A percentile compares a stretch with the other conserved stretches of the same genome.
These are phyloP conservation scores for Plectrocnemia conspersa DNA, from an alignment of 1,140 invertebrate species.

Conservation along the genomic window DNA sequence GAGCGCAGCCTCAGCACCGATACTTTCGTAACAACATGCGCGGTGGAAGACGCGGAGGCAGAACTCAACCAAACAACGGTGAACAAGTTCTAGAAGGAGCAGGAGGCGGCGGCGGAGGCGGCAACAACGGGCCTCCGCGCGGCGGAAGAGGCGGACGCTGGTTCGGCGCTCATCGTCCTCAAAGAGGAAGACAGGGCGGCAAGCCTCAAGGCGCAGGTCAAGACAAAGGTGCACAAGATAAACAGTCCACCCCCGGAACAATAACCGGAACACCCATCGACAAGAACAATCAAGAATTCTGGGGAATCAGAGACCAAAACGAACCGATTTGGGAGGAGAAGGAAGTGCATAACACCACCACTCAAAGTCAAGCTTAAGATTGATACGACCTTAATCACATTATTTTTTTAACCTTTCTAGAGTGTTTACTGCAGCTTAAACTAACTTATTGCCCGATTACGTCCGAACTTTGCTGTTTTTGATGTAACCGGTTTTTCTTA, in stretches of 20 bases:
- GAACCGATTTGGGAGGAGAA: conserved; percentile 7
- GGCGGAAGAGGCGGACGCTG: conserved; percentile 32
- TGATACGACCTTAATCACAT: conserved; percentile 2
- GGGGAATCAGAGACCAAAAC: conserved; percentile 11
- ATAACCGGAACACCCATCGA: background rate
- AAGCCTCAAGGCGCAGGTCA: conserved; percentile 20
- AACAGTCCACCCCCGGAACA: conserved; percentile 1
- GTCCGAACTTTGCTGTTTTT: background rate
- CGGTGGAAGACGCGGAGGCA: conserved; percentile 45
- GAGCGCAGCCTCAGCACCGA: conserved; percentile 44
- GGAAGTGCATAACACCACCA: conserved; percentile 41
- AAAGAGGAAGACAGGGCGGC: conserved; percentile 36
- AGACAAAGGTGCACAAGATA: conserved; percentile 13
- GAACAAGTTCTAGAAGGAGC: conserved; percentile 34
- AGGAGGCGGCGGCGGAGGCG: conserved; percentile 42
- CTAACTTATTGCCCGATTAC: conserved; percentile 17
- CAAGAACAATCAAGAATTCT: no score
- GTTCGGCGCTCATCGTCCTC: conserved; percentile 36
- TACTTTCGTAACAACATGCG: conserved; percentile 49
- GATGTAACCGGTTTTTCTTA: conserved; percentile 13
- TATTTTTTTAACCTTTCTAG: conserved; percentile 17
- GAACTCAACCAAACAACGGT: conserved; percentile 42
- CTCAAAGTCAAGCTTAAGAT: conserved; percentile 49
- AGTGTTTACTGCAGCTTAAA: conserved; percentile 25
- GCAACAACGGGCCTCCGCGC: conserved; percentile 31